Base-by-base conservation (phyloP, 2,113 vertebrate genomes). In the Heterotilapia buettikoferi region DNA sequence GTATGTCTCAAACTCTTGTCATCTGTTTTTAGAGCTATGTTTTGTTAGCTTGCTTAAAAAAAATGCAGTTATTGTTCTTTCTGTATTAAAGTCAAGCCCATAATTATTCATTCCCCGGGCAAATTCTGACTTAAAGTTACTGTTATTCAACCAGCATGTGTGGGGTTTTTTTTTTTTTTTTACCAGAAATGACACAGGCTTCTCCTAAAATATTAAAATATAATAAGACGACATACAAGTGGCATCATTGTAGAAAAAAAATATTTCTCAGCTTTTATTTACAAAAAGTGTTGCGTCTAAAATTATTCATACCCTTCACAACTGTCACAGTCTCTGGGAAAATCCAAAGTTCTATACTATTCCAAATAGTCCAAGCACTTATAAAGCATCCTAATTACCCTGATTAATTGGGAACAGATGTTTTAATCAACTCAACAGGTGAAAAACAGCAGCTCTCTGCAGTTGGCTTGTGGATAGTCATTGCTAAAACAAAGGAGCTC, bases 41-140 rank as follows among this genome's bases (percentile, higher is more conserved):
- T 66, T 66, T n/a, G 57, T 61, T 31, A 61, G 29, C 29, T 61
- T 61, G 3, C 29, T 61, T 61, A 33, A 3, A 33, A 33, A 31
- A 0, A 61, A 31, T 11, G 57, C 63, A 68, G 33, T 21, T 38
- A 40, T 38, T 68, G 33, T 68, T 68, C 33, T 21, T 68, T 68
- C 33, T 68, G 33, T 68, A 40, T 40, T 68, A 38, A 36, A 66
- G 33, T 38, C 18, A 63, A 66, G 61, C 10, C 18, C 10, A 5
- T 66, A 66, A 66, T 66, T 66, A 38, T n/a, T n/a, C 0, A 66
- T 66, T n/a, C 19, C 33, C 33, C 0, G 0, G 10, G 10, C 1
- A 66, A 66, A 66, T 66, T 66, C 19, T 66, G 61, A 66, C 61
- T 3, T 66, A 66, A 12, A 66, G 31, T 66, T 66, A 36, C 31